Conservation (phyloP, 2,113 vertebrate genomes). For the Channa maculata region DNA sequence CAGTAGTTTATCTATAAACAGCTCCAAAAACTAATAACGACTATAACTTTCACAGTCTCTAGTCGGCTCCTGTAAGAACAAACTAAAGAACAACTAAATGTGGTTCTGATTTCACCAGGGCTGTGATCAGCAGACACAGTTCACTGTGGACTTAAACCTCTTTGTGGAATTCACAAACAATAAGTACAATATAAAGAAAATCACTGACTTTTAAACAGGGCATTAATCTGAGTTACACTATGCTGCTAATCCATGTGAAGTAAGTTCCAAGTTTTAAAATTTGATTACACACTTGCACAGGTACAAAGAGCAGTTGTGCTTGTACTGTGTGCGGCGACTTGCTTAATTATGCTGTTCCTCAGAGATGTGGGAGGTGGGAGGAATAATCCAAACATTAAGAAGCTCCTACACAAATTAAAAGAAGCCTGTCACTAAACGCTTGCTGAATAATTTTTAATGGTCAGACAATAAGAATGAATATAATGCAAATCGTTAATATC, state of each 20-base stretch:
- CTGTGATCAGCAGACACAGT: no score
- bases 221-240: background rate
- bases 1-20: no score
- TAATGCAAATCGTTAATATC: slow-evolving; percentile 2
- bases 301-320: slow-evolving; percentile 15
- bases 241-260: slow-evolving; percentile 17
- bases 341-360: slow-evolving; percentile 48
- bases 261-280: slow-evolving; percentile 16
- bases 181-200: no score
- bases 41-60: no score
- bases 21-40: no score
- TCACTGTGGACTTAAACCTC: no score
- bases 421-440: slow-evolving; percentile 3
- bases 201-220: no score
- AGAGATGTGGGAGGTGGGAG: slow-evolving; percentile 49
- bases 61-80: no score
- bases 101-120: no score
- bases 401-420: slow-evolving; percentile 36
- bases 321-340: background rate
- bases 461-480: slow-evolving; percentile 5
- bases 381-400: slow-evolving; percentile 53
- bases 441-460: background rate
- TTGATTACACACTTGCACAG: slow-evolving; percentile 22
- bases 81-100: no score
- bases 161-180: no score